Evolutionary conservation across 2,888 invertebrate genomes (phyloP), one percentile per base, ranked within the genome.

Genomic region (Ecdyonurus torrentis): DNA sequence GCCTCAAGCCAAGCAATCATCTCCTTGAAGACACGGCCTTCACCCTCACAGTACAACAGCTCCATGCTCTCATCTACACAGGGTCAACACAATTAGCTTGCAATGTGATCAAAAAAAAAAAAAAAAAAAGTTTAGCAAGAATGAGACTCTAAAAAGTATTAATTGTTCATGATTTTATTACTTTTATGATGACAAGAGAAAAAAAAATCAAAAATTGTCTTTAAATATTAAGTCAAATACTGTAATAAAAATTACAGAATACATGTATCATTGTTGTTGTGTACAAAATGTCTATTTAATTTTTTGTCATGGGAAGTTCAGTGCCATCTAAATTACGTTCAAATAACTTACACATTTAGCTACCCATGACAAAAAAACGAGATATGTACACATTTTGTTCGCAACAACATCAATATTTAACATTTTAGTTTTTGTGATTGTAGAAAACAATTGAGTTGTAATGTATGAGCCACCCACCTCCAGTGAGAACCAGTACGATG

Each of bases 51-150:
- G 73, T 91, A 94, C n/a, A 93, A 77, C 61, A 83, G 77, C 67
- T 87, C 83, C 91, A 94, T 93, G 62, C 92, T 89, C 68, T 87
- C 86, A 76, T 93, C 93, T 91, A 71, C 1, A 72, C 72, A n/a
- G n/a, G n/a, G n/a, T n/a, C 61, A 59, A 52, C 25, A n/a, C n/a
- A n/a, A n/a, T n/a, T n/a, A n/a, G n/a, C n/a, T n/a, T n/a, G n/a
- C n/a, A n/a, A n/a, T n/a, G n/a, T n/a, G n/a, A n/a, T n/a, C n/a
- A 25, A 65, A 63, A 53, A 18, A 67, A 68, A n/a, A 65, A 52
- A 63, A 58, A 60, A 55, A 63, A 63, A 52, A 58, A 23, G 53
- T n/a, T 63, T 25, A 61, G 22, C n/a, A 58, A 25, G 5, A 62
- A 60, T 25, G 61, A 59, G 23, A 63, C 25, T 37, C 15, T 52